phyloP scores from a whole-genome alignment of 1,140 invertebrate genomes.

The Spodoptera litura region DNA sequence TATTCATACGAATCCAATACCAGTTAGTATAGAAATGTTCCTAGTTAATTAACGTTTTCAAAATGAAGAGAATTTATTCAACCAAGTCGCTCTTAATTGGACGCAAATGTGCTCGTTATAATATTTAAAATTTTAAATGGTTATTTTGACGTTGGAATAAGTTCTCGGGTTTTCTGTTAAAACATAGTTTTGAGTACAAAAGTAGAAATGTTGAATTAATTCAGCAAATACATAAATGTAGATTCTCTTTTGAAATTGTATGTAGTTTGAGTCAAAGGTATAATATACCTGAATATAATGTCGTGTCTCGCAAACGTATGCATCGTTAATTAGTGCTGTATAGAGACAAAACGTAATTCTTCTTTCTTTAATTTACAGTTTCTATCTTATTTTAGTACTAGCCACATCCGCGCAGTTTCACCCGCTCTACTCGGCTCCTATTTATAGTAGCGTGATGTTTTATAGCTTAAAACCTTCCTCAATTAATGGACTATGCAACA shows the following conservation, averaged over 20 bases:
- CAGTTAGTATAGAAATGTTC: neutral
- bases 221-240: neutral
- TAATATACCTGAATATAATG: too few relatives aligned
- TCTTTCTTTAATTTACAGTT: too few relatives aligned
- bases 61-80: conserved; percentile 9
- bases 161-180: neutral
- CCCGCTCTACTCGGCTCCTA: too few relatives aligned
- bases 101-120: neutral
- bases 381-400: too few relatives aligned
- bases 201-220: neutral
- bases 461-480: too few relatives aligned
- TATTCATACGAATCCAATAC: neutral
- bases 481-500: too few relatives aligned
- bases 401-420: too few relatives aligned
- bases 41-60: conserved; percentile 4
- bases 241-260: neutral
- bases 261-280: neutral
- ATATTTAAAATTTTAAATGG: neutral
- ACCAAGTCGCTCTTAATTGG: conserved; percentile 11
- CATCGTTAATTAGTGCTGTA: neutral
- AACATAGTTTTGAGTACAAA: neutral
- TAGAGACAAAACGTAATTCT: neutral
- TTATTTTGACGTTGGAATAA: neutral
- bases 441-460: too few relatives aligned
- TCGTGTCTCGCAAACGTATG: neutral